These are phyloP conservation scores for Dugesia japonica DNA, from an alignment of 2,888 invertebrate species.

Conservation along the genomic window DNA sequence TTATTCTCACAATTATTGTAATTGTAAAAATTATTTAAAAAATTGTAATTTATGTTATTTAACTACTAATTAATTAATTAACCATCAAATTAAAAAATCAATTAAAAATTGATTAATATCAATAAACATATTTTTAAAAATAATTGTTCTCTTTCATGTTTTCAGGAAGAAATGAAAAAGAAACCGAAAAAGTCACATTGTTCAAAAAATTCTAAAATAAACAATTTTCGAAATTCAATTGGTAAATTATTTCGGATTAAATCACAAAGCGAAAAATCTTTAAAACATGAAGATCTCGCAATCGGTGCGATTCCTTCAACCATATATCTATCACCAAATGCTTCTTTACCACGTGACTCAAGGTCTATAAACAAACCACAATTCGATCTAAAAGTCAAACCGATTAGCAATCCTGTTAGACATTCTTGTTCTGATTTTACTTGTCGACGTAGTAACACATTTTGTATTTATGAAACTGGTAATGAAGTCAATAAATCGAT, in stretches of 20 bases:
- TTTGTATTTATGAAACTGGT: not conserved
- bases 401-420: not conserved
- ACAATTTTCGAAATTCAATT: not conserved
- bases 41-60: too few relatives aligned
- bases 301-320: not conserved
- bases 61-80: too few relatives aligned
- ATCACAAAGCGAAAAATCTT: conserved; percentile 1
- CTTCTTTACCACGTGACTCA: not conserved
- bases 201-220: conserved; percentile 1
- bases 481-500: not conserved
- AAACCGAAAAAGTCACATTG: not conserved
- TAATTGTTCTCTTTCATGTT: too few relatives aligned
- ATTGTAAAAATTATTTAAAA: too few relatives aligned
- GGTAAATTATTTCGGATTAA: not conserved
- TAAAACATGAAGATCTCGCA: not conserved
- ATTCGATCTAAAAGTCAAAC: not conserved
- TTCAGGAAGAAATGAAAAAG: conserved; percentile 4
- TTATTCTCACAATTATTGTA: too few relatives aligned
- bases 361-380: not conserved
- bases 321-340: not conserved
- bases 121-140: too few relatives aligned
- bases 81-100: too few relatives aligned
- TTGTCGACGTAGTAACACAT: not conserved
- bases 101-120: too few relatives aligned
- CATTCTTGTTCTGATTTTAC: conserved; percentile 16